Evolutionary conservation across 2,113 vertebrate species (phyloP).

Genomic region (Halcyon malimbica): DNA sequence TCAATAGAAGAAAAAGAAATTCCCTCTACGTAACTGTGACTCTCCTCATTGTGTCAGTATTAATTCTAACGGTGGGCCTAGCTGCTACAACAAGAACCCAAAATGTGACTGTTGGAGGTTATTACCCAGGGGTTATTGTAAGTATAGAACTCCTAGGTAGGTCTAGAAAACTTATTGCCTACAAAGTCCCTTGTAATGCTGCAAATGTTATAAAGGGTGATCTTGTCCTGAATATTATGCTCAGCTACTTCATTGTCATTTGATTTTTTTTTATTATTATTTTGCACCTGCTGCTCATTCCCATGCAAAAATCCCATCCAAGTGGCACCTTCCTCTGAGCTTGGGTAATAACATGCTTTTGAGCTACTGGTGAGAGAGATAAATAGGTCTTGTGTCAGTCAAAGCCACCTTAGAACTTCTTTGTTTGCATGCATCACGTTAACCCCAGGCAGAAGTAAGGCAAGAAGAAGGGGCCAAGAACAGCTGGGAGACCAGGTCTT

Average conservation of each 20-base stretch:
- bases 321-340: neutral
- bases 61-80: conserved; percentile 95
- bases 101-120: conserved; percentile 97
- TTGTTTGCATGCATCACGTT: neutral
- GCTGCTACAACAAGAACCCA: conserved; percentile 96
- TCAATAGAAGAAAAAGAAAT: conserved; percentile 95
- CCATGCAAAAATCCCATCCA: conserved; percentile 41
- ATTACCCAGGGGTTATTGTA: conserved; percentile 98
- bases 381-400: neutral
- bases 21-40: conserved; percentile 93
- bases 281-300: conserved; percentile 62
- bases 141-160: conserved; percentile 79
- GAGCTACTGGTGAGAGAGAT: neutral
- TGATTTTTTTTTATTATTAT: conserved; percentile 52
- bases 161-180: conserved; percentile 53
- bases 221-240: conserved; percentile 48
- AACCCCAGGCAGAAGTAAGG: neutral
- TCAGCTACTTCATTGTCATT: conserved; percentile 51
- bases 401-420: neutral
- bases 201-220: conserved; percentile 23
- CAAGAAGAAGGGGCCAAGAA: neutral
- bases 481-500: neutral
- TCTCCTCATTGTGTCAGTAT: conserved; percentile 91
- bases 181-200: conserved; percentile 35
- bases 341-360: neutral